Percentiles rank a stretch among this genome's conserved stretches.
phyloP scores from a whole-genome alignment of 1,140 invertebrate species.

The Brachionus rotundiformis region DNA sequence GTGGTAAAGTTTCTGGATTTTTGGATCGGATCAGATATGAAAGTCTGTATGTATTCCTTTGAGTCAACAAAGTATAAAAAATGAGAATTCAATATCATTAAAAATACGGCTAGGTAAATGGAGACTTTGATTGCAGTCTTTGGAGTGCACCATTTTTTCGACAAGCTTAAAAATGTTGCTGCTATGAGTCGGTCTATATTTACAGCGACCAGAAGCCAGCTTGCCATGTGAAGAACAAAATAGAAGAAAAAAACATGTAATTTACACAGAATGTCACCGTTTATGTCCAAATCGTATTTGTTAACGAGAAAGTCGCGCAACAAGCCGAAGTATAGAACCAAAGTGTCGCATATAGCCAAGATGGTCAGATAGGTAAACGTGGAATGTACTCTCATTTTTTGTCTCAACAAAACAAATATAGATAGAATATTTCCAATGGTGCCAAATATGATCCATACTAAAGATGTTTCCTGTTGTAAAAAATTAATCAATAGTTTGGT shows the following conservation, averaged over 20 bases:
- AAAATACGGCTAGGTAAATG: slow-evolving; percentile 23
- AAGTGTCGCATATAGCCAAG: slow-evolving; percentile 17
- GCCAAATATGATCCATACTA: slow-evolving; percentile 41
- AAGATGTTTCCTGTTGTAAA: slow-evolving; percentile 31
- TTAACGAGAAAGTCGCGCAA: slow-evolving; percentile 44
- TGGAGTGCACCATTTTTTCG: slow-evolving; percentile 47
- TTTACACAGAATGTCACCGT: slow-evolving; percentile 46
- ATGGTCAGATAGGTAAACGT: slow-evolving; percentile 42
- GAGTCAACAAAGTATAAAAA: slow-evolving; percentile 46
- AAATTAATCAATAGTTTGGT: not conserved
- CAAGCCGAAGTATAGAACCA: slow-evolving; percentile 51
- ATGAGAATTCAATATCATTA: slow-evolving; percentile 31
- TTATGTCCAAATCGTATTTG: slow-evolving; percentile 42
- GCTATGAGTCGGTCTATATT: slow-evolving; percentile 50
- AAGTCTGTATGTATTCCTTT: not conserved
- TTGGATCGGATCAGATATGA: not conserved
- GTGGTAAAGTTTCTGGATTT: not conserved
- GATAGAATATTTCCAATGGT: slow-evolving; percentile 44
- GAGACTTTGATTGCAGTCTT: slow-evolving; percentile 22
- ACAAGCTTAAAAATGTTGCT: slow-evolving; percentile 20
- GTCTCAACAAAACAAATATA: slow-evolving; percentile 33
- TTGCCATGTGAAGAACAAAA: slow-evolving; percentile 46
- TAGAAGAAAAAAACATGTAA: slow-evolving; percentile 52
- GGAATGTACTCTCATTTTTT: slow-evolving; percentile 48
- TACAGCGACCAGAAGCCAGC: slow-evolving; percentile 21